Conservation (phyloP, 2,797 vertebrate species). For the Dallia pectoralis region DNA sequence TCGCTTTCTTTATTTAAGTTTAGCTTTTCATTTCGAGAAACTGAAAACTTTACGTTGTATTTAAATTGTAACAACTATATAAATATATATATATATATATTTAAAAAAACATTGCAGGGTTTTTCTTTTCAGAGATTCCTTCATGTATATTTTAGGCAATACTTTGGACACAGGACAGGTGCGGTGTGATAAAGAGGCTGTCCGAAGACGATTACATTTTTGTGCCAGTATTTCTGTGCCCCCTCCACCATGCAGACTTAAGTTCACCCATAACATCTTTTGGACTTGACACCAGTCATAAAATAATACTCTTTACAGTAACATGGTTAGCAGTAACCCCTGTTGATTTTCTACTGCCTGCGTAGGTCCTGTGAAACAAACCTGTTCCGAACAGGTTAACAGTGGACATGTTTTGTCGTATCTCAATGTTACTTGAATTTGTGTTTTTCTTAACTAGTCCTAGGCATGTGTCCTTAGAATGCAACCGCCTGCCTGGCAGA, state of each 20-base stretch:
- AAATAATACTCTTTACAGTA: constrained; percentile 85
- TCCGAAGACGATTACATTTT: constrained; percentile 67
- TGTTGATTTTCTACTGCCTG: constrained; percentile 91
- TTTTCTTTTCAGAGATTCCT: constrained; percentile 69
- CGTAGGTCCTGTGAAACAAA: constrained; percentile 94
- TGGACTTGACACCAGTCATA: constrained; percentile 80
- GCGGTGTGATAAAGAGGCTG: constrained; percentile 48
- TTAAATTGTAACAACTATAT: constrained; percentile 66
- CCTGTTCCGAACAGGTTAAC: constrained; percentile 91
- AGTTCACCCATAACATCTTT: constrained; percentile 68
- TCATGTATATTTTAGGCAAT: constrained; percentile 76
- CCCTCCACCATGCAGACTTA: constrained; percentile 53
- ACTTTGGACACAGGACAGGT: constrained; percentile 76
- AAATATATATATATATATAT: constrained; percentile 70
- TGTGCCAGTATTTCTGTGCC: constrained; percentile 87
- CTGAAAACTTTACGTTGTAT: constrained; percentile 44
- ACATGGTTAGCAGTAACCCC: constrained; percentile 91
- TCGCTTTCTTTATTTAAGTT: constrained; percentile 75
- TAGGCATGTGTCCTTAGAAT: constrained; percentile 97
- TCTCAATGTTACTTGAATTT: constrained; percentile 99
- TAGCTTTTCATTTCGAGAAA: constrained; percentile 70
- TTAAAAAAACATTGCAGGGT: constrained; percentile 74
- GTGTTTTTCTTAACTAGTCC: constrained; percentile 86
- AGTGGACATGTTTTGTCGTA: constrained; percentile 91
- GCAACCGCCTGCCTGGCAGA: constrained; percentile 88